Evolutionary conservation across 2,888 invertebrate species (phyloP).

Genomic region (Apamea crenata): DNA sequence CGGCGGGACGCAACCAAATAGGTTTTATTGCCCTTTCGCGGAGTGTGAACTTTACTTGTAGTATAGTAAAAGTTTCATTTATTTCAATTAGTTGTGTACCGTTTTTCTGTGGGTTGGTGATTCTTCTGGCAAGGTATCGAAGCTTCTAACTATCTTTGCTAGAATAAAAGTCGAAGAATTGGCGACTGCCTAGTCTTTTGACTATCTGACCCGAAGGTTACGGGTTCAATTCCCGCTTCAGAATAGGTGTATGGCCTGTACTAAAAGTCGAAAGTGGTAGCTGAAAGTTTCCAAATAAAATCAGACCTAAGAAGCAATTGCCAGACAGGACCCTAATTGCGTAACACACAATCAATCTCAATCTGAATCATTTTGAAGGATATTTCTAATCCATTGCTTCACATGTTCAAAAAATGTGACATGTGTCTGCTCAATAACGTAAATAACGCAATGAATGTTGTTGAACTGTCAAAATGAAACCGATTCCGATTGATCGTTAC

Average conservation of each 20-base stretch:
- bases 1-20: slow-evolving; percentile 65
- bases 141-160: background rate
- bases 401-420: no score
- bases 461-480: no score
- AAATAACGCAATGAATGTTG: no score
- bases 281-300: background rate
- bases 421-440: no score
- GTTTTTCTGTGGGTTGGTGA: background rate
- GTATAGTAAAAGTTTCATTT: background rate
- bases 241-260: background rate
- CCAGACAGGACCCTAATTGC: no score
- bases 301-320: background rate
- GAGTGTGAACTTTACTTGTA: slow-evolving; percentile 59
- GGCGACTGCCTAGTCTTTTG: background rate
- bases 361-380: no score
- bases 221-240: background rate
- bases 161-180: background rate
- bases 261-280: background rate
- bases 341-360: no score
- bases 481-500: no score
- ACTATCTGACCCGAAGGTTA: background rate
- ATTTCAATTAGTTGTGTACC: background rate
- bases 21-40: slow-evolving; percentile 65
- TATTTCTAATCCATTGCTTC: no score
- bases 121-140: background rate